Conservation (phyloP, 35 echinoderm and acorn worm species). For the Heliocidaris erythrogramma region DNA sequence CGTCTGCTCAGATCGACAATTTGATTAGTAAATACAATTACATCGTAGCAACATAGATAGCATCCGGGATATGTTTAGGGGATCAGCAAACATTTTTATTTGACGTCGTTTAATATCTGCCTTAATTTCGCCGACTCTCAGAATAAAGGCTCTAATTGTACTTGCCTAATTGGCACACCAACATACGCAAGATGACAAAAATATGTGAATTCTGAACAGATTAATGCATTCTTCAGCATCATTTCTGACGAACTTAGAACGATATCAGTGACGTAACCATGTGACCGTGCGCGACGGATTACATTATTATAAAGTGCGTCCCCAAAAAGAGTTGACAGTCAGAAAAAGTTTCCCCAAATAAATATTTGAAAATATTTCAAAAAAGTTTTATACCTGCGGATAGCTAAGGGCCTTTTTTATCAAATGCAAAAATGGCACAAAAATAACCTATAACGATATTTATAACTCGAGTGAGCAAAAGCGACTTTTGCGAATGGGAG, state of each 20-base stretch:
- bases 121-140: background rate
- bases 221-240: background rate
- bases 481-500: too few species aligned
- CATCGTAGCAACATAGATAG: constrained; percentile 24
- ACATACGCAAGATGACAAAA: background rate
- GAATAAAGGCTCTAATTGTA: background rate
- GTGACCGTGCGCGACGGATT: too few species aligned
- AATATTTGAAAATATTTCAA: too few species aligned
- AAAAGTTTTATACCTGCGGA: too few species aligned
- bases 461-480: too few species aligned
- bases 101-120: background rate
- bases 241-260: background rate
- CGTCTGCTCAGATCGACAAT: background rate
- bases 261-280: too few species aligned
- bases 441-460: too few species aligned
- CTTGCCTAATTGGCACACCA: background rate
- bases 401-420: too few species aligned
- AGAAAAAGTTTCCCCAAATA: too few species aligned
- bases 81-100: background rate
- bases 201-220: background rate
- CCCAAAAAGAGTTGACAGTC: too few species aligned
- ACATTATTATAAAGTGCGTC: too few species aligned
- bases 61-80: background rate
- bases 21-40: constrained; percentile 16
- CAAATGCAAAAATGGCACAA: too few species aligned